Base-by-base conservation (phyloP, 1,140 invertebrate species). In the Popillia japonica region DNA sequence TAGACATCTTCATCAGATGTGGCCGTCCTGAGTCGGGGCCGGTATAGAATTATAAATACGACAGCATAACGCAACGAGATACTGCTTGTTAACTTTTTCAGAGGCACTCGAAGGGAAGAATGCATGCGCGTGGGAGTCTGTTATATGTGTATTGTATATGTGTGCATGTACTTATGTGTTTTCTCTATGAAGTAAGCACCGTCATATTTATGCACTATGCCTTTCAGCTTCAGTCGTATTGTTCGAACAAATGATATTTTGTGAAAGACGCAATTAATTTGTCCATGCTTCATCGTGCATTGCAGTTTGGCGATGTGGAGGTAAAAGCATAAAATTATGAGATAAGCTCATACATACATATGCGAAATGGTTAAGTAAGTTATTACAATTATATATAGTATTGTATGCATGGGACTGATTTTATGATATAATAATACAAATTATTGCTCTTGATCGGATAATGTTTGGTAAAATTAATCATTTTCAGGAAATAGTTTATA, bases 1-100 rank as follows among this genome's bases (percentile, higher is more conserved):
- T 82, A 83, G 84, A 85, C 83, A 84, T 85, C 84, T 85, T 85
- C 84, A 85, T 85, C 84, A 84, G 82, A 79, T 80, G 79, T 83
- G 83, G 83, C 61, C 22, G 61, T 27, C n/a, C 61, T 22, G 61
- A 11, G 61, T 34, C 61, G 61, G 61, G 22, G 61, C 83, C 83
- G 83, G 80, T 14, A 68, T 68, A 82, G 83, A 83, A 84, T 84
- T 84, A 84, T 84, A 84, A 83, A 83, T 83, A 83, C 82, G 80
- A 80, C 79, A 81, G 83, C 79, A 82, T 81, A 82, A 80, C 77
- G 78, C 82, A 72, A 68, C 61, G 79, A 81, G 81, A 83, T 83
- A 82, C 81, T 80, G 78, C 81, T 82, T 82, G 82, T 83, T 83
- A 82, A 82, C 41, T 77, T 79, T 79, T 79, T 79, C 77, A 78